Percentiles rank a stretch among this genome's conserved stretches.
phyloP scores from a whole-genome alignment of 2,797 vertebrate genomes.

The Melopsittacus undulatus region DNA sequence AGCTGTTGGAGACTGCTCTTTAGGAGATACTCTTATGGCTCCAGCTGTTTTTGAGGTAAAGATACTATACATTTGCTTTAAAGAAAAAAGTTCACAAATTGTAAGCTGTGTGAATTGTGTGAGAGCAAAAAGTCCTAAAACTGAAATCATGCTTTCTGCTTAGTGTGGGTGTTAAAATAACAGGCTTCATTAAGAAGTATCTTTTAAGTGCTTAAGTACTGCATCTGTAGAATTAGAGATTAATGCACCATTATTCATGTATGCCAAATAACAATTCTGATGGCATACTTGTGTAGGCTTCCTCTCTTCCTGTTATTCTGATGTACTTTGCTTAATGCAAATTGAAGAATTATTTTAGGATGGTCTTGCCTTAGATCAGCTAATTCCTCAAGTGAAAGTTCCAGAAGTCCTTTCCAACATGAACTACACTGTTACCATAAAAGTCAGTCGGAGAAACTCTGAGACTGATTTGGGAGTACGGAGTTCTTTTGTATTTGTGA shows the following conservation, averaged over 20 bases:
- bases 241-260: neutral
- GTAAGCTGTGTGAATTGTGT: neutral
- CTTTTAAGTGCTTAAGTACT: neutral
- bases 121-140: neutral
- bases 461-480: neutral
- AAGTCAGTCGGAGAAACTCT: neutral
- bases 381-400: neutral
- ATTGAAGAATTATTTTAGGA: neutral
- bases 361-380: neutral
- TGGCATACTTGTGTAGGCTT: neutral
- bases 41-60: conserved; percentile 81
- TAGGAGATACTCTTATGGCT: conserved; percentile 76
- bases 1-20: conserved; percentile 60
- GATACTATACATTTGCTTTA: neutral
- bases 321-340: neutral
- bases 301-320: neutral
- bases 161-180: neutral
- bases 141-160: neutral
- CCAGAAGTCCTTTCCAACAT: neutral
- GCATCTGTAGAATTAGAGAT: neutral
- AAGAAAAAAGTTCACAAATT: neutral
- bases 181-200: neutral
- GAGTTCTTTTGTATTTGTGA: neutral
- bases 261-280: neutral
- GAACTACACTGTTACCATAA: neutral